These are phyloP conservation scores for Stichopus chloronotus DNA, from an alignment of 35 echinoderm and acorn worm species.

Conservation along the genomic window DNA sequence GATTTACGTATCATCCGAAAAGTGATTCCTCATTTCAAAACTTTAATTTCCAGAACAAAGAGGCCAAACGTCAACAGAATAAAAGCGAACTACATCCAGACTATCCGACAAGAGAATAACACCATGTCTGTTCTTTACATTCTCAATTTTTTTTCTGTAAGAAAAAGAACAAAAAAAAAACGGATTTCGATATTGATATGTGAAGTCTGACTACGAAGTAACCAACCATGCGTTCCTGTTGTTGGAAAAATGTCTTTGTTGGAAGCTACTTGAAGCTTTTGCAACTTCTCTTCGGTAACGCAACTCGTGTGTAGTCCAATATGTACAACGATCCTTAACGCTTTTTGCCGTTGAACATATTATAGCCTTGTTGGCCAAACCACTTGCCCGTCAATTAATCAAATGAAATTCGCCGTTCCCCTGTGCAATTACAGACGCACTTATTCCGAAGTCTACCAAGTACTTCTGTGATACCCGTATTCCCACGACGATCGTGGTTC, in stretches of 20 bases:
- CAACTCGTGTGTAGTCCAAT: background rate
- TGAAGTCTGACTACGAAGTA: too few species aligned
- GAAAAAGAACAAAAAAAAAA: too few species aligned
- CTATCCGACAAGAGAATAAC: too few species aligned
- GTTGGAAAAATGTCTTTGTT: background rate
- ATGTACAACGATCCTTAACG: background rate
- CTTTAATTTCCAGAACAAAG: too few species aligned
- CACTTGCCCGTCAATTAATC: slow-evolving; percentile 20
- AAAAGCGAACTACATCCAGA: too few species aligned
- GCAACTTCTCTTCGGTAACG: background rate
- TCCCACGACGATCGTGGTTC: slow-evolving; percentile 11
- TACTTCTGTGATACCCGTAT: slow-evolving; percentile 3
- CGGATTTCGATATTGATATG: too few species aligned
- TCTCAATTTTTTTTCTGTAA: too few species aligned
- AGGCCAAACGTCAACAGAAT: too few species aligned
- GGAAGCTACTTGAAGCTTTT: background rate
- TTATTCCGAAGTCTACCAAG: background rate
- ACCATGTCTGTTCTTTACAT: too few species aligned
- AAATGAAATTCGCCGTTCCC: background rate
- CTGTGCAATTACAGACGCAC: slow-evolving; percentile 2
- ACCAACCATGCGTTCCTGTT: too few species aligned
- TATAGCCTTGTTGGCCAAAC: background rate
- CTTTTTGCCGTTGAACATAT: background rate
- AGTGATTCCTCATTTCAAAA: too few species aligned
- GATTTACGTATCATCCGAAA: too few species aligned